Evolutionary conservation across 2,888 invertebrate genomes (phyloP).

Genomic region (Nomada goodeniana): DNA sequence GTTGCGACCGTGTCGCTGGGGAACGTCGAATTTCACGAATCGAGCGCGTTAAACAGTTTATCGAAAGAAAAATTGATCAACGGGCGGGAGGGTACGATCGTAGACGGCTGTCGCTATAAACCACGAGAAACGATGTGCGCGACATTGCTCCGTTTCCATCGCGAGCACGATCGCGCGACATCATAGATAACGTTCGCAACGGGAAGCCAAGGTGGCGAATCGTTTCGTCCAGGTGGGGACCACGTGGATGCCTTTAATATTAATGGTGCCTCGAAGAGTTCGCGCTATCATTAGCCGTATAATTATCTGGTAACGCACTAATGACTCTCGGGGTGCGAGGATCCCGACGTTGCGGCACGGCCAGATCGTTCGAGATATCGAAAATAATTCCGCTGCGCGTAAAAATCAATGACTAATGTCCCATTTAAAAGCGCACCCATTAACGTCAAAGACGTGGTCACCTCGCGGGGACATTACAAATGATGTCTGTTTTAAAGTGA

Average conservation of each 20-base stretch:
- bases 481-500: conserved; percentile 55
- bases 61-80: conserved; percentile 4
- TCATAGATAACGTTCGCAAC: neutral
- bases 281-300: conserved; percentile 32
- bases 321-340: conserved; percentile 2
- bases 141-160: neutral
- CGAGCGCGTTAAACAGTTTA: neutral
- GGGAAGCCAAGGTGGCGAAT: neutral
- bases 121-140: conserved; percentile 3
- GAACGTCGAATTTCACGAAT: conserved; percentile 1
- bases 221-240: neutral
- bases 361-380: neutral
- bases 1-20: conserved; percentile 34
- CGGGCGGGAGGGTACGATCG: neutral
- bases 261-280: conserved; percentile 9
- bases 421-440: neutral
- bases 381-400: too few species aligned
- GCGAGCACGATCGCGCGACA: too few species aligned
- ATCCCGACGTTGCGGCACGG: conserved; percentile 5
- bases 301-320: conserved; percentile 28
- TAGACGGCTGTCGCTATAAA: neutral
- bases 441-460: neutral
- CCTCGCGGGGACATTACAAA: conserved; percentile 35
- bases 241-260: conserved; percentile 8
- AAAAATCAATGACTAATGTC: conserved; percentile 4